Percentiles rank a stretch among this genome's conserved stretches.
These are phyloP conservation scores for Acyrthosiphon pisum DNA, from an alignment of 1,140 invertebrate species.

Conservation along the genomic window DNA sequence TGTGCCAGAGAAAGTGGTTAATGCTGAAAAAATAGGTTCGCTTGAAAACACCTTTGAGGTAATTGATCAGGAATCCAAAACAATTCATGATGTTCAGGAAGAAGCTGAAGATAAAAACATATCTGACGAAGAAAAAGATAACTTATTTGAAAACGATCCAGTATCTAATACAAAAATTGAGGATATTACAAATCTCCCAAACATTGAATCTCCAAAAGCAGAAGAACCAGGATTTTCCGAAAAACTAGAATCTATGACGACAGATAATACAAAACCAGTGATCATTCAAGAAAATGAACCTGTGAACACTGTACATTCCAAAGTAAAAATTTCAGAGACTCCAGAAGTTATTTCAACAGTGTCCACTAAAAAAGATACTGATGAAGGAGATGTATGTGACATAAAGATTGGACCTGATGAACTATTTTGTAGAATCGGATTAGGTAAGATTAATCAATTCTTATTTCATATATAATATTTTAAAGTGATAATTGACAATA, in stretches of 20 bases:
- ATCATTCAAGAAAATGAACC: constrained; percentile 29
- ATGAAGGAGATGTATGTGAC: constrained; percentile 37
- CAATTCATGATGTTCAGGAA: not conserved
- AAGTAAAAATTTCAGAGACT: not conserved
- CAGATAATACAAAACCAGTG: not conserved
- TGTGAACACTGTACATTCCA: not conserved
- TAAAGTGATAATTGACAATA: not conserved
- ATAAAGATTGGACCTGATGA: constrained; percentile 60
- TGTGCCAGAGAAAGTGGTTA: not conserved
- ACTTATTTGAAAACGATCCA: not conserved
- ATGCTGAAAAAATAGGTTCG: not conserved
- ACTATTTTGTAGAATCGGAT: constrained; percentile 60
- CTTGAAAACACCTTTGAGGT: constrained; percentile 31
- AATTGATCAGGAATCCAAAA: constrained; percentile 15
- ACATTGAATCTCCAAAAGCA: not conserved
- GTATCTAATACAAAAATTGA: not conserved
- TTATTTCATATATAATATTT: no score
- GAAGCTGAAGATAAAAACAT: not conserved
- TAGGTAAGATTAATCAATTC: constrained; percentile 58
- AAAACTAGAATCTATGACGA: not conserved
- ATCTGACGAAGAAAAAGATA: constrained; percentile 23
- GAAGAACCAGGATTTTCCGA: not conserved
- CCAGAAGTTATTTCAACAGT: not conserved
- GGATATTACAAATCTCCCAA: not conserved
- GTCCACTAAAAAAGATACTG: not conserved